Percentiles rank a stretch among this genome's conserved stretches.
phyloP scores from a whole-genome alignment of 2,888 invertebrate genomes.

The Lampropteryx suffumata region DNA sequence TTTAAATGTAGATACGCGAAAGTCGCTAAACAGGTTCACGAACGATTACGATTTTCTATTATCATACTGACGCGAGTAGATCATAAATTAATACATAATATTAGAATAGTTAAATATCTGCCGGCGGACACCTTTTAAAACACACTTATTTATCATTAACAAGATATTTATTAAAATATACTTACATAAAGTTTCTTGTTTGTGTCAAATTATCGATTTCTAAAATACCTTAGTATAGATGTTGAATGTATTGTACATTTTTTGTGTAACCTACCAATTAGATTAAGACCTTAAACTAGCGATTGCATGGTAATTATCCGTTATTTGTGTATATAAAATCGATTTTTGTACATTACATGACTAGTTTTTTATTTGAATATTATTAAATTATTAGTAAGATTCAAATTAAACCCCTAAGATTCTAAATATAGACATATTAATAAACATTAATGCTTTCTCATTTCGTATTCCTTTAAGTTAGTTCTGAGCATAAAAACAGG shows the following conservation, averaged over 20 bases:
- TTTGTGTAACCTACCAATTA: slow-evolving; percentile 67
- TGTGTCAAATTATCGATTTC: slow-evolving; percentile 55
- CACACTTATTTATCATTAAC: slow-evolving; percentile 46
- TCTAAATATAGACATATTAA: slow-evolving; percentile 76
- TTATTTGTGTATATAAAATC: slow-evolving; percentile 71
- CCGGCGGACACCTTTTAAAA: too few species aligned
- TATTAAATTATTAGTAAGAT: slow-evolving; percentile 63
- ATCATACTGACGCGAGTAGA: slow-evolving; percentile 41
- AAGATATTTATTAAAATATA: slow-evolving; percentile 45
- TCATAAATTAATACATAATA: slow-evolving; percentile 14
- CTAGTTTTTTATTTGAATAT: slow-evolving; percentile 76
- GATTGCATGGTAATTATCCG: slow-evolving; percentile 63
- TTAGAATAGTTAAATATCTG: too few species aligned
- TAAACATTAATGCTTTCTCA: slow-evolving; percentile 41
- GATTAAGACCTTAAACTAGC: slow-evolving; percentile 53
- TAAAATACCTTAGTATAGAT: slow-evolving; percentile 39
- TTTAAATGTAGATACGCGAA: slow-evolving; percentile 49
- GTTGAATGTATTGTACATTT: slow-evolving; percentile 68
- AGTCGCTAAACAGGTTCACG: slow-evolving; percentile 46
- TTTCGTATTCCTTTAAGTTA: slow-evolving; percentile 6
- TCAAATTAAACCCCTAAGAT: slow-evolving; percentile 78
- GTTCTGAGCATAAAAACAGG: too few species aligned
- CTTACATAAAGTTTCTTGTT: slow-evolving; percentile 46
- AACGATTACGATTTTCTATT: slow-evolving; percentile 47
- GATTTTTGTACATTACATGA: slow-evolving; percentile 75